phyloP scores from a whole-genome alignment of 2,797 vertebrate genomes.

The Leptoclinus maculatus region DNA sequence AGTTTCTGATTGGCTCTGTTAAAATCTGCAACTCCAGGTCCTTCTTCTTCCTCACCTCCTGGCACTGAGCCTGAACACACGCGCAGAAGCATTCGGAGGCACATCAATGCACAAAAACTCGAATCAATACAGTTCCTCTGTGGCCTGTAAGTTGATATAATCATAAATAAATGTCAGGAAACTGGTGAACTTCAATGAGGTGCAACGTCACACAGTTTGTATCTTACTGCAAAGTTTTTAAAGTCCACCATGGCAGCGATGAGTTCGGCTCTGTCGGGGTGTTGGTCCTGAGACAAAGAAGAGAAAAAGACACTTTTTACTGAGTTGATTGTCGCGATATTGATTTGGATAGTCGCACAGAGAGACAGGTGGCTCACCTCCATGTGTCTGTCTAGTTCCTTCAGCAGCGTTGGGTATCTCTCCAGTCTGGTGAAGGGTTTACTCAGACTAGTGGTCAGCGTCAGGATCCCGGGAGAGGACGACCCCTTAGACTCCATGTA shows the following conservation, averaged over 20 bases:
- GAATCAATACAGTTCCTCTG: neutral
- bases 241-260: constrained; percentile 90
- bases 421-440: constrained; percentile 97
- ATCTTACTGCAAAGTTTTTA: constrained; percentile 89
- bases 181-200: neutral
- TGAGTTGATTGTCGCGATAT: neutral
- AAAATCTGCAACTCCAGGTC: constrained; percentile 95
- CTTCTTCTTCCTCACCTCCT: constrained; percentile 95
- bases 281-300: constrained; percentile 86
- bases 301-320: neutral
- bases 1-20: constrained; percentile 94
- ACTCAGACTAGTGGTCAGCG: constrained; percentile 95
- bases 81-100: neutral
- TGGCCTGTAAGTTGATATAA: neutral
- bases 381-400: constrained; percentile 87
- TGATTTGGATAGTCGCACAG: no score
- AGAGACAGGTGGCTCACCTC: constrained; percentile 61
- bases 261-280: constrained; percentile 91
- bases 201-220: neutral
- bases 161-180: neutral
- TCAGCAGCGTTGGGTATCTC: constrained; percentile 92
- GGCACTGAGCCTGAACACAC: constrained; percentile 87
- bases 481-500: constrained; percentile 97
- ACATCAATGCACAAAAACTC: neutral
- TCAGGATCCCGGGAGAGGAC: constrained; percentile 90